Conservation (phyloP, 2,888 invertebrate species). For the Bhutanitis thaidina region DNA sequence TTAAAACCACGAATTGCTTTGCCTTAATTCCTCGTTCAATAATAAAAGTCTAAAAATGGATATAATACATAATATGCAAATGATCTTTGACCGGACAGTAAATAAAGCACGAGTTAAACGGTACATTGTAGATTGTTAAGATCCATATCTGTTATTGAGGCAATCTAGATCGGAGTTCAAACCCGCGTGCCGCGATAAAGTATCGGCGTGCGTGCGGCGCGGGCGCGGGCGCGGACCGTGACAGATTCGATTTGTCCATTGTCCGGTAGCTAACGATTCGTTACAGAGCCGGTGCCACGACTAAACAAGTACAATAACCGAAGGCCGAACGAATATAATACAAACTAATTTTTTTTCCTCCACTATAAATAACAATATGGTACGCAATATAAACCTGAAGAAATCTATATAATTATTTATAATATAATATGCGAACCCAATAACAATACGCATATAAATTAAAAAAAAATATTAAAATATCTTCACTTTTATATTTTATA, state of each 20-base stretch:
- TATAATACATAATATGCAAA: background rate
- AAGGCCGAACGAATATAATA: background rate
- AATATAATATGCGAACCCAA: no score
- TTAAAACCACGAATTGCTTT: background rate
- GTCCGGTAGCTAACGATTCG: constrained; percentile 55
- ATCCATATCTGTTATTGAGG: constrained; percentile 17
- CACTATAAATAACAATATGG: no score
- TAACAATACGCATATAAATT: no score
- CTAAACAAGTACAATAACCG: constrained; percentile 9
- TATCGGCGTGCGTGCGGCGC: constrained; percentile 2
- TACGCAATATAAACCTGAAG: no score
- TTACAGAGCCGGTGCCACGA: constrained; percentile 34
- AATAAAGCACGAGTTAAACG: constrained; percentile 10
- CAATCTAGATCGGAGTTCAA: constrained; percentile 9
- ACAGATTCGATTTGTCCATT: constrained; percentile 64
- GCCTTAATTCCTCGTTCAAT: background rate
- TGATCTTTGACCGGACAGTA: constrained; percentile 11
- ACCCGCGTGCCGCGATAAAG: constrained; percentile 2
- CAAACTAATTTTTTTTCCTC: background rate
- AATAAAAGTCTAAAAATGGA: background rate
- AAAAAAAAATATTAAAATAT: no score
- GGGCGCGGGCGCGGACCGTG: constrained; percentile 42
- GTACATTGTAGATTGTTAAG: constrained; percentile 21
- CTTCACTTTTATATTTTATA: no score
- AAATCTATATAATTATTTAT: no score